Evolutionary conservation across 1,140 invertebrate genomes (phyloP).

Genomic region (Penaeus japonicus): DNA sequence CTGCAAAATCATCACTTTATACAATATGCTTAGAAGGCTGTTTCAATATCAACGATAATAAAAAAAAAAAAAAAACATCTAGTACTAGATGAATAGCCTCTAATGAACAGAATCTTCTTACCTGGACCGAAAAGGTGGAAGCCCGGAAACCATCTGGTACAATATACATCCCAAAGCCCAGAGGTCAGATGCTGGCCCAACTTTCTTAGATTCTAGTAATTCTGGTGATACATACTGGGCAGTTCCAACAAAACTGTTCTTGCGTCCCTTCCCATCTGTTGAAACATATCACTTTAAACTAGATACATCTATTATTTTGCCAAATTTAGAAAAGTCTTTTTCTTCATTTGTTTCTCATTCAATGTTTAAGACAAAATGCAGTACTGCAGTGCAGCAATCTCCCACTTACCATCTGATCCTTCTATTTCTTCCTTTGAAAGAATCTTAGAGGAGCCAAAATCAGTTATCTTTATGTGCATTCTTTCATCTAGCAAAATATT

Average conservation of each 20-base stretch:
- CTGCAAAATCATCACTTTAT: no score
- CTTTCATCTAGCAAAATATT: conserved; percentile 81
- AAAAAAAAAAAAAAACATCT: no score
- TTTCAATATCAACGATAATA: no score
- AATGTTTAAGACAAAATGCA: no score
- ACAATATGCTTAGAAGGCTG: no score
- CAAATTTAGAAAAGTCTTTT: no score
- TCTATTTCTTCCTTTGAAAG: conserved; percentile 54
- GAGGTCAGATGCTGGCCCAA: conserved; percentile 86
- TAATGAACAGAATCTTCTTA: conserved; percentile 62
- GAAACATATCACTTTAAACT: background rate
- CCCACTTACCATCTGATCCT: conserved; percentile 17
- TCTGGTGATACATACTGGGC: conserved; percentile 99
- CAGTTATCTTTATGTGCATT: conserved; percentile 96
- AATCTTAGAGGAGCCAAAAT: conserved; percentile 97
- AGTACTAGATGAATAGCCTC: no score
- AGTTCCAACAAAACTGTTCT: conserved; percentile 97
- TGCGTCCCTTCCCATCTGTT: conserved; percentile 44
- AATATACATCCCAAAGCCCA: conserved; percentile 98
- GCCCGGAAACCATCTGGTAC: conserved; percentile 94
- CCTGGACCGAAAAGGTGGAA: conserved; percentile 88
- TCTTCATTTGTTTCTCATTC: no score
- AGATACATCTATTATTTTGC: no score
- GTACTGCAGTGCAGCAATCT: background rate
- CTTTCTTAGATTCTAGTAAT: conserved; percentile 82